These are phyloP conservation scores for Mugil cephalus DNA, from an alignment of 2,113 vertebrate genomes.

Conservation along the genomic window DNA sequence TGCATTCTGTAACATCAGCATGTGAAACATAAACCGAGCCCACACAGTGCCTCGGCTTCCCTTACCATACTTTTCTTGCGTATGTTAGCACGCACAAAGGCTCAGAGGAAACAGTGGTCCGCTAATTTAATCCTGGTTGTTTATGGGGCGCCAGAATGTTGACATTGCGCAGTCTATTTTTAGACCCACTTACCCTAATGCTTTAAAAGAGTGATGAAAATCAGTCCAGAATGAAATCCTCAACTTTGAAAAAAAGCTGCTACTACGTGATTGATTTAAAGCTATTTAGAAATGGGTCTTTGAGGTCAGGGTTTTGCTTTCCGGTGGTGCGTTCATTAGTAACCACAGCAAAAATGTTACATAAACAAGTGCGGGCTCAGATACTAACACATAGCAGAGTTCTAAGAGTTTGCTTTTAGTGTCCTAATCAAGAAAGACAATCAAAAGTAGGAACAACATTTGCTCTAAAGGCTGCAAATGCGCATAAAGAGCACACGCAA, in stretches of 20 bases:
- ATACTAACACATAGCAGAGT: background rate
- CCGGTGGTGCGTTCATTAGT: background rate
- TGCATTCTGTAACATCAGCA: constrained; percentile 2
- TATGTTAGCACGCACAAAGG: background rate
- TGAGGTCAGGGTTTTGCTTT: constrained; percentile 2
- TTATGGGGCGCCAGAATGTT: constrained; percentile 64
- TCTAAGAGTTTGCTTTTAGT: background rate
- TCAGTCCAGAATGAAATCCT: background rate
- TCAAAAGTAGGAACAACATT: background rate
- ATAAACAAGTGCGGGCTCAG: background rate
- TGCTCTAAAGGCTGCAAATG: background rate
- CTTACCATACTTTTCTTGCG: background rate
- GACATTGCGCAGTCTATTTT: constrained; percentile 65
- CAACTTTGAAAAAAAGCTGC: background rate
- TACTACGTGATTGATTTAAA: background rate
- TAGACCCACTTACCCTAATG: constrained; percentile 42
- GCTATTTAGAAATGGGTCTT: background rate
- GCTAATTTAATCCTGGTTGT: constrained; percentile 61
- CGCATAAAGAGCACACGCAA: no score
- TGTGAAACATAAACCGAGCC: background rate
- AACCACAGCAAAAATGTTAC: background rate
- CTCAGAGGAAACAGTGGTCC: constrained; percentile 49
- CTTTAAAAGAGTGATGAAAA: constrained; percentile 30
- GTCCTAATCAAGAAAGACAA: constrained; percentile 3
- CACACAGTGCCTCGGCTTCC: background rate